Conservation (phyloP, 2,888 invertebrate genomes). For the Coecobrya sp. region DNA sequence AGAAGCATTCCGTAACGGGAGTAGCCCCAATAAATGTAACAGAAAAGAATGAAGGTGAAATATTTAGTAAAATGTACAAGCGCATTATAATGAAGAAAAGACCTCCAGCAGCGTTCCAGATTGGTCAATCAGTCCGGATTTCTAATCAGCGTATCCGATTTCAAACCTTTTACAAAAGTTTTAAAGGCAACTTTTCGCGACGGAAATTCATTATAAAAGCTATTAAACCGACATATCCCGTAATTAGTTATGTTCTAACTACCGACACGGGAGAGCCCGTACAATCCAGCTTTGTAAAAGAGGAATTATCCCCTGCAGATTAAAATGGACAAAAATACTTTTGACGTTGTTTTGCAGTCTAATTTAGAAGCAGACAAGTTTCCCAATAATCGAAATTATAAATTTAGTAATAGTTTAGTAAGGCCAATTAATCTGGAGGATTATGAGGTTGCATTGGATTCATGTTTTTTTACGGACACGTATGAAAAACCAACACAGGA, state of each 20-base stretch:
- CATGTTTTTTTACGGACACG: neutral
- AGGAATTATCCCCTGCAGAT: neutral
- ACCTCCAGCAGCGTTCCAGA: neutral
- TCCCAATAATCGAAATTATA: neutral
- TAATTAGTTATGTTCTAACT: neutral
- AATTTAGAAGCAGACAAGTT: neutral
- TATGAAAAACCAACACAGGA: neutral
- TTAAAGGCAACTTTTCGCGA: neutral
- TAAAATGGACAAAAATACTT: slow-evolving; percentile 19
- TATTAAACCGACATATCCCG: neutral
- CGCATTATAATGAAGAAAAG: neutral
- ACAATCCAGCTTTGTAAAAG: neutral
- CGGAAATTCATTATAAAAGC: neutral
- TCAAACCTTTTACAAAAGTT: neutral
- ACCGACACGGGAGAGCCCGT: neutral
- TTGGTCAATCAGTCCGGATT: neutral
- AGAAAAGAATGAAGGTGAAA: neutral
- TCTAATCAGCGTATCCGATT: neutral
- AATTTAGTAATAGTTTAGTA: neutral
- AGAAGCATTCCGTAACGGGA: neutral
- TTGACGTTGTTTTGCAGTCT: neutral
- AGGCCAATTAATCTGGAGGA: neutral
- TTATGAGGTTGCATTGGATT: neutral
- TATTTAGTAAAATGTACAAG: neutral
- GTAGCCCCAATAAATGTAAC: neutral